Percentiles rank a stretch among this genome's conserved stretches.
Conservation (phyloP, 2,113 vertebrate species). For the Formicarius rufipectus region DNA sequence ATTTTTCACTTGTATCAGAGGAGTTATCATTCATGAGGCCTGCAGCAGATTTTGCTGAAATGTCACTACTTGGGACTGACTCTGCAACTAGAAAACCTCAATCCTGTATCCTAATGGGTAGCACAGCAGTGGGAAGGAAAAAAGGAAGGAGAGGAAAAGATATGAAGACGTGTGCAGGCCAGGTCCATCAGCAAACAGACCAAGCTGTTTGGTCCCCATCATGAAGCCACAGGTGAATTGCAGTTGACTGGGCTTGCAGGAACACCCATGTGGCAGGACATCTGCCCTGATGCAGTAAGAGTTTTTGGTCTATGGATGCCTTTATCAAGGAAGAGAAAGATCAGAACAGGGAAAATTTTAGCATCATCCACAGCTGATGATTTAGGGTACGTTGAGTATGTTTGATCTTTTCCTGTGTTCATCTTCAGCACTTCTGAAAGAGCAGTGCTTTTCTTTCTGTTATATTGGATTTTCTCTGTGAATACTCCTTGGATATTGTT, state of each 20-base stretch:
- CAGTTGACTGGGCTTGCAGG: conserved; percentile 4
- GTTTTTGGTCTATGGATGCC: background rate
- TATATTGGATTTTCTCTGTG: background rate
- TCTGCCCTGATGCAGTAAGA: background rate
- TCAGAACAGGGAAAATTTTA: background rate
- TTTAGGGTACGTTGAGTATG: background rate
- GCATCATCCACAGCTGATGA: background rate
- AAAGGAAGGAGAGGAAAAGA: background rate
- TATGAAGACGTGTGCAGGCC: background rate
- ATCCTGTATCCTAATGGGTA: background rate
- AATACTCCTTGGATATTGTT: background rate
- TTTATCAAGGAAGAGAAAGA: background rate
- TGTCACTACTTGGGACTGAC: background rate
- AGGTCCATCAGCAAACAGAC: background rate
- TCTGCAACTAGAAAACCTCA: background rate
- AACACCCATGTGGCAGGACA: background rate
- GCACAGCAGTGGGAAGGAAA: background rate
- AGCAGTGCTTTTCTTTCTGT: background rate
- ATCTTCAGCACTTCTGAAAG: background rate
- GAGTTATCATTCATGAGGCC: background rate
- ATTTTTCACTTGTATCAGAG: background rate
- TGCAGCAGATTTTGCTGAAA: background rate
- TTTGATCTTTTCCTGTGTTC: background rate
- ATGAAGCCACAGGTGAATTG: conserved; percentile 1
- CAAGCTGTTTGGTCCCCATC: background rate